Base-by-base conservation (phyloP, 2,888 invertebrate genomes). In the Lycocerus yunnanus region DNA sequence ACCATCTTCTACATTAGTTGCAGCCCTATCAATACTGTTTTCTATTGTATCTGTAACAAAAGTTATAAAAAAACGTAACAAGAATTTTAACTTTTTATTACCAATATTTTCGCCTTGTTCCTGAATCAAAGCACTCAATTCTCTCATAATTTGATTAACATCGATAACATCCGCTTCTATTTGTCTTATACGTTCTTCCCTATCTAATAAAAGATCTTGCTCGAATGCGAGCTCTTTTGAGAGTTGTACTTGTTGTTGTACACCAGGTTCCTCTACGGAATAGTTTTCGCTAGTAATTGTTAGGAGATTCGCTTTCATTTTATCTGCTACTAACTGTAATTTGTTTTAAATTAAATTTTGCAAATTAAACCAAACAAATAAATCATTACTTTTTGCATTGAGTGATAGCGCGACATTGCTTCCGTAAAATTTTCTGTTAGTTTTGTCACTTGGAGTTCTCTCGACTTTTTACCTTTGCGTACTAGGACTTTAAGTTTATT, bases 91-190 rank as follows among this genome's bases (percentile, higher is more conserved):
- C n/a, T 43, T 43, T 5, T n/a, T 43, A 91, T 90, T 86, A 96
- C 96, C 94, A 78, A 96, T 90, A 69, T 89, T 87, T 82, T 93
- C 92, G 13, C 90, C 91, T 85, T 96, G 96, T 78, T 91, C 89
- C 80, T 91, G 88, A n/a, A 95, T 92, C 85, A 95, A 87, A 10
- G 89, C 90, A 1, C 92, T 91, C 43, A 96, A 87, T 65, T 94
- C 93, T 72, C 92, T 90, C 93, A 96, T 95, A 77, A 96, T 94
- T 85, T 93, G 91, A 86, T 94, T 94, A 6, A 95, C 93, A 85
- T 96, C 95, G 75, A 96, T 86, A 69, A 96, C 92, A 84, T 95
- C 93, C 0, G 92, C 91, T 85, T 97, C 97, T 67, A 97, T 93
- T 84, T 93, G 92, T 81, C 90, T 90, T 78, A 97, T 92, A 84